A percentile compares a stretch with the other conserved stretches of the same genome.
These are phyloP conservation scores for Mallateleia sp. DNA, from an alignment of 2,888 invertebrate species.

Conservation along the genomic window DNA sequence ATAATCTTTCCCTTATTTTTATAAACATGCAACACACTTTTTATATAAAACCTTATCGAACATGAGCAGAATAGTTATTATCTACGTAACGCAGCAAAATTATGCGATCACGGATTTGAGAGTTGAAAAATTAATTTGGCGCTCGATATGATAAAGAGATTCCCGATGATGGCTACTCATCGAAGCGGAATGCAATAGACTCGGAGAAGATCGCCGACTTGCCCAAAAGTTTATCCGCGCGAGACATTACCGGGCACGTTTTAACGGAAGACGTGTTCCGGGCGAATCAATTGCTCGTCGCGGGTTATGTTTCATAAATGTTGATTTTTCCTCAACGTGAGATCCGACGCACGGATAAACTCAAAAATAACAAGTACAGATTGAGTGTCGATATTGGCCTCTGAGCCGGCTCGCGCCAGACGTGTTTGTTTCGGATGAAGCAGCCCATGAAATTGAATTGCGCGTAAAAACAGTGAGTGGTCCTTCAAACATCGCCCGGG, in stretches of 20 bases:
- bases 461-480: conserved; percentile 79
- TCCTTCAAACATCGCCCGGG: conserved; percentile 66
- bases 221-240: conserved; percentile 52
- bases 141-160: too few relatives aligned
- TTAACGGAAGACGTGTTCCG: conserved; percentile 1
- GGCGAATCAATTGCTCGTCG: conserved; percentile 50
- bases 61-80: conserved; percentile 53
- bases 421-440: conserved; percentile 79
- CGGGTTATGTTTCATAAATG: conserved; percentile 66
- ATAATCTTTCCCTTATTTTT: conserved; percentile 55
- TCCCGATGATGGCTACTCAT: too few relatives aligned
- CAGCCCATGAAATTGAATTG: conserved; percentile 83
- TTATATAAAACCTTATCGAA: conserved; percentile 55
- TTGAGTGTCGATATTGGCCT: conserved; percentile 67
- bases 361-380: conserved; percentile 64
- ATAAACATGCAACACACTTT: conserved; percentile 59
- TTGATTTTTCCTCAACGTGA: conserved; percentile 51
- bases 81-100: conserved; percentile 32
- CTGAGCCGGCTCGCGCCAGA: conserved; percentile 37
- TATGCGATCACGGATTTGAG: neutral
- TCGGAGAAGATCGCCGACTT: conserved; percentile 45
- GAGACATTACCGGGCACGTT: conserved; percentile 13
- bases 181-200: conserved; percentile 41
- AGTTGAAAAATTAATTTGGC: too few relatives aligned
- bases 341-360: conserved; percentile 46